Conservation (phyloP, 2,888 invertebrate genomes). For the Cyrtodaria siliqua region DNA sequence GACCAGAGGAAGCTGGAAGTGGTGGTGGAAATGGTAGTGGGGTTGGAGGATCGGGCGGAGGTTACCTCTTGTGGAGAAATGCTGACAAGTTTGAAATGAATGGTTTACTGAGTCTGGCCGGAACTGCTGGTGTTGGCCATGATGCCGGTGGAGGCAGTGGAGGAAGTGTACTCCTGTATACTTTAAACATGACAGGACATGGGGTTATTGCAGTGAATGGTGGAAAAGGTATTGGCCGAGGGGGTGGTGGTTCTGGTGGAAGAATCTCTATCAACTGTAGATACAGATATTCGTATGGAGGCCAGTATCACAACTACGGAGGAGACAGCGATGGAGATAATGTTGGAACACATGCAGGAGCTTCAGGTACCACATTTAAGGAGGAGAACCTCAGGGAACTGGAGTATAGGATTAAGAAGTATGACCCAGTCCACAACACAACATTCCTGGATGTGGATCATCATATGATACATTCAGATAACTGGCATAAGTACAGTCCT, state of each 20-base stretch:
- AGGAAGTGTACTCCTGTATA: constrained; percentile 70
- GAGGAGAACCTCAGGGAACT: constrained; percentile 74
- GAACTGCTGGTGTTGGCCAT: constrained; percentile 60
- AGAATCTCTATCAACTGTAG: constrained; percentile 74
- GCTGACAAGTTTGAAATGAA: constrained; percentile 73
- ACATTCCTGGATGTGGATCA: constrained; percentile 76
- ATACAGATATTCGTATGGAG: constrained; percentile 75
- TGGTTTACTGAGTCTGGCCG: constrained; percentile 70
- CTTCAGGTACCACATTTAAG: constrained; percentile 77
- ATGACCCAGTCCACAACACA: constrained; percentile 71
- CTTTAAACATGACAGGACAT: constrained; percentile 77
- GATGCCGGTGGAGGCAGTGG: constrained; percentile 78
- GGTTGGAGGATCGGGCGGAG: constrained; percentile 76
- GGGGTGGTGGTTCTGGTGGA: constrained; percentile 77
- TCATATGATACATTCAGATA: constrained; percentile 73
- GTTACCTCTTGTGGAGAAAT: constrained; percentile 71
- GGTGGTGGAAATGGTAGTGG: constrained; percentile 73
- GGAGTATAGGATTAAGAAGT: constrained; percentile 75
- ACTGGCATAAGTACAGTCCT: constrained; percentile 65
- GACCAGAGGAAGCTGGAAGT: constrained; percentile 70
- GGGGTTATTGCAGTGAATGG: constrained; percentile 75
- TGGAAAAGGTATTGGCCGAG: constrained; percentile 69
- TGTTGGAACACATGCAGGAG: constrained; percentile 67
- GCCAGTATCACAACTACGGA: constrained; percentile 74
- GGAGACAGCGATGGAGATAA: constrained; percentile 66